Evolutionary conservation across 92 coral and sea anemone genomes (phyloP), one percentile per base, ranked within the genome.

Genomic region (Phenganax marumi): DNA sequence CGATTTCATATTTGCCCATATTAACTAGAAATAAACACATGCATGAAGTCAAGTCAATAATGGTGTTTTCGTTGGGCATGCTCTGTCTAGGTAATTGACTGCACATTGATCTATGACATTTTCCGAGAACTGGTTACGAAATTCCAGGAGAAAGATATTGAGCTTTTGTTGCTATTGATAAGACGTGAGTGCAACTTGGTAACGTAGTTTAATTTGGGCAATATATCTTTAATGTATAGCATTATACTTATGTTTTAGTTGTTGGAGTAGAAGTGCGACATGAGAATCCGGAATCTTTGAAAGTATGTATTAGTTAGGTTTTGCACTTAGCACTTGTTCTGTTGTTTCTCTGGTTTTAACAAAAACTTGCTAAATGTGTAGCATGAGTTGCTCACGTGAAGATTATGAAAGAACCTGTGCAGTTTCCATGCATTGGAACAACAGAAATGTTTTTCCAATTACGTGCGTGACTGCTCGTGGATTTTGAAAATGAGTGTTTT

Each of bases 241-340:
- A 53, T 11, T 33, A 10, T 22, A 50, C 57, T 14, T 78, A 18
- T 43, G 39, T 50, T 49, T 3, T 61, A 95, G 98, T 81, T 70
- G 88, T 92, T 75, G 98, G 98, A 55, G 96, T 93, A 8, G 98
- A 95, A 73, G 92, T 95, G 23, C 86, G 98, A 65, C 89, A 96
- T 74, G 98, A 92, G 77, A 93, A 89, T 49, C 98, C 98, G 39
- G 95, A 86, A 8, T 90, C 98, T 14, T 86, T 95, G 19, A 95
- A 92, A 91, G 98, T 95, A 68, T 54, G 89, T 25, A 61, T 0
- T 43, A 11, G 7, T 16, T 16, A 58, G 18, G 23, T 33, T 33
- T 33, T 33, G 43, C 43, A 1, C 43, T 1, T 33, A 33, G 43
- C 43, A 33, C 43, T 33, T 33, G 43, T 33, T 33, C 43, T 5